Evolutionary conservation across 2,113 vertebrate species (phyloP).

Genomic region (Fukomys damarensis): DNA sequence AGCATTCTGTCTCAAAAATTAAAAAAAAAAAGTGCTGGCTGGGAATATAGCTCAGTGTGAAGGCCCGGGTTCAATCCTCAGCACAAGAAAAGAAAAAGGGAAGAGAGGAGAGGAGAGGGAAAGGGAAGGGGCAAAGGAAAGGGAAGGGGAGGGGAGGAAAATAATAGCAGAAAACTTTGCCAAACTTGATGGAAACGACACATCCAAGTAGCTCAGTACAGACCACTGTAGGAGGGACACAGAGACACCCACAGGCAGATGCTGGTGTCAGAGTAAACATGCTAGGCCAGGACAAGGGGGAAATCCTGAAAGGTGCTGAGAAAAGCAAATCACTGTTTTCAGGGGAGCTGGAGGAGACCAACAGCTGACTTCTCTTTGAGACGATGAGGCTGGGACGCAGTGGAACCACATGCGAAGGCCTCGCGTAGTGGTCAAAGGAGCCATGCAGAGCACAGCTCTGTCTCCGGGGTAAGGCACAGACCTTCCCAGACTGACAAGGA

Average conservation of each 20-base stretch:
- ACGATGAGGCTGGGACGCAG: background rate
- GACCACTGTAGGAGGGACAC: too few relatives aligned
- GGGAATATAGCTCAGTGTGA: background rate
- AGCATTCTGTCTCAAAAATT: background rate
- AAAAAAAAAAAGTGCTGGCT: background rate
- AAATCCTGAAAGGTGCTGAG: background rate
- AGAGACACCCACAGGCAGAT: background rate
- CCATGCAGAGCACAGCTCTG: background rate
- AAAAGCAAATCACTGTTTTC: background rate
- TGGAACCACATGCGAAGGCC: background rate
- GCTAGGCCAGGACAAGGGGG: background rate
- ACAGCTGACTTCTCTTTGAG: background rate
- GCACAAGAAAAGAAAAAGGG: background rate
- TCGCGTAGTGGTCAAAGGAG: background rate
- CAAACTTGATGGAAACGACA: background rate
- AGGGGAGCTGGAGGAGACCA: background rate
- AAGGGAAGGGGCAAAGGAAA: too few relatives aligned
- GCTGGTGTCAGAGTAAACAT: rapidly evolving
- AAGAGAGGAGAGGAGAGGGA: too few relatives aligned
- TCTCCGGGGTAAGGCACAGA: background rate
- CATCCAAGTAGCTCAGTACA: background rate
- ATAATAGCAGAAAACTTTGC: background rate
- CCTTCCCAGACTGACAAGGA: background rate
- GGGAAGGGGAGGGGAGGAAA: background rate
- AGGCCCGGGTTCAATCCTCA: background rate